A percentile compares a stretch with the other conserved stretches of the same genome.
Evolutionary conservation across 2,888 invertebrate species (phyloP).

Genomic region (Hyppa rectilinea): DNA sequence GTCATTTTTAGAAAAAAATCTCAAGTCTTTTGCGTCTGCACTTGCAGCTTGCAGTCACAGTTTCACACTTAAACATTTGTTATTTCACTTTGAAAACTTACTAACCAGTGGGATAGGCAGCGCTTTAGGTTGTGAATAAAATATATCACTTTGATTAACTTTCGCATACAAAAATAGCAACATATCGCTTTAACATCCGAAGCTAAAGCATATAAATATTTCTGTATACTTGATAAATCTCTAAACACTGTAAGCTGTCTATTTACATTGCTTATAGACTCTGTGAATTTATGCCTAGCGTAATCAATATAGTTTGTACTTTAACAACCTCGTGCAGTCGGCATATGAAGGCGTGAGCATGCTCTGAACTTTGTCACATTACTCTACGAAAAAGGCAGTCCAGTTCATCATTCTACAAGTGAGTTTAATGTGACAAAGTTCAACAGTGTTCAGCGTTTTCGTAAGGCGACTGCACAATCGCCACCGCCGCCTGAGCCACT

Average conservation of each 20-base stretch:
- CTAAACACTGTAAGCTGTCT: constrained; percentile 30
- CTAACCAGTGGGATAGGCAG: constrained; percentile 37
- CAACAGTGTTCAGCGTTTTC: constrained; percentile 12
- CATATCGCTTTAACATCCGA: constrained; percentile 20
- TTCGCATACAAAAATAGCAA: constrained; percentile 55
- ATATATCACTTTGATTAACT: constrained; percentile 35
- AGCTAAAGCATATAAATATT: constrained; percentile 27
- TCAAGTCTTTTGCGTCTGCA: constrained; percentile 38
- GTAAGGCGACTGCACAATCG: neutral
- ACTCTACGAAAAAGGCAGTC: neutral
- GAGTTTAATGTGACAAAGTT: neutral
- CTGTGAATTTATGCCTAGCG: constrained; percentile 30
- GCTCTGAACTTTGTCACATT: neutral
- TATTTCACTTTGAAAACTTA: constrained; percentile 11
- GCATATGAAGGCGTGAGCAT: constrained; percentile 1
- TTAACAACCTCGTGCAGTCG: constrained; percentile 23
- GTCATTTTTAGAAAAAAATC: constrained; percentile 31
- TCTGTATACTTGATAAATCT: constrained; percentile 12
- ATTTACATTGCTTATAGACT: constrained; percentile 20
- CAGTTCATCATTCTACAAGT: neutral
- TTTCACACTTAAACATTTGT: constrained; percentile 37
- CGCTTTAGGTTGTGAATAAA: constrained; percentile 24
- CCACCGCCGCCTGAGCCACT: constrained; percentile 33
- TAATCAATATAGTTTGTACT: constrained; percentile 59
- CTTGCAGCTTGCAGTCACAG: constrained; percentile 26